phyloP scores from a whole-genome alignment of 2,113 vertebrate genomes.

The Brachypteracias leptosomus region DNA sequence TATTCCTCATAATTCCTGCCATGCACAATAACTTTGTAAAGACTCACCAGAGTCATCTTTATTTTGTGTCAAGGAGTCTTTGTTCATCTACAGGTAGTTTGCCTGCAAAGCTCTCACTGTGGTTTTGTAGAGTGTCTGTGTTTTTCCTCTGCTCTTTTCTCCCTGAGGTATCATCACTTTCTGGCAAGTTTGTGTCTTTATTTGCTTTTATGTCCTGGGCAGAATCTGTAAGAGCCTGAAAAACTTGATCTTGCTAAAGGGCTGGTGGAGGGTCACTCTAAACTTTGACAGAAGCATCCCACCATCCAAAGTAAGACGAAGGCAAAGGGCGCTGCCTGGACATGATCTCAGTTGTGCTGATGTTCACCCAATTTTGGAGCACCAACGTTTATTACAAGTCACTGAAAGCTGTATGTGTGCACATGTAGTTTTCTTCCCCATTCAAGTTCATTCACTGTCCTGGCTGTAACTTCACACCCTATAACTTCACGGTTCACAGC shows the following conservation, averaged over 20 bases:
- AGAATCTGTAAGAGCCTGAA: not conserved
- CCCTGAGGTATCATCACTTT: not conserved
- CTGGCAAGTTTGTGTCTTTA: not conserved
- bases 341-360: not conserved
- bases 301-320: not conserved
- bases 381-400: not conserved
- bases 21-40: not conserved
- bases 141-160: not conserved
- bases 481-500: not conserved
- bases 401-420: not conserved
- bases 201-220: not conserved
- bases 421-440: not conserved
- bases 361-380: not conserved
- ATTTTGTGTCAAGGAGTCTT: not conserved
- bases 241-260: not conserved
- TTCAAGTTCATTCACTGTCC: not conserved
- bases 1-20: not conserved
- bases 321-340: not conserved
- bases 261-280: not conserved
- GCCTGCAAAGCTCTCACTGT: not conserved
- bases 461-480: not conserved
- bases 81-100: not conserved
- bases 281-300: not conserved
- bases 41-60: not conserved
- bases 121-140: not conserved